phyloP scores from a whole-genome alignment of 2,113 vertebrate species.

The Oncorhynchus kisutch region DNA sequence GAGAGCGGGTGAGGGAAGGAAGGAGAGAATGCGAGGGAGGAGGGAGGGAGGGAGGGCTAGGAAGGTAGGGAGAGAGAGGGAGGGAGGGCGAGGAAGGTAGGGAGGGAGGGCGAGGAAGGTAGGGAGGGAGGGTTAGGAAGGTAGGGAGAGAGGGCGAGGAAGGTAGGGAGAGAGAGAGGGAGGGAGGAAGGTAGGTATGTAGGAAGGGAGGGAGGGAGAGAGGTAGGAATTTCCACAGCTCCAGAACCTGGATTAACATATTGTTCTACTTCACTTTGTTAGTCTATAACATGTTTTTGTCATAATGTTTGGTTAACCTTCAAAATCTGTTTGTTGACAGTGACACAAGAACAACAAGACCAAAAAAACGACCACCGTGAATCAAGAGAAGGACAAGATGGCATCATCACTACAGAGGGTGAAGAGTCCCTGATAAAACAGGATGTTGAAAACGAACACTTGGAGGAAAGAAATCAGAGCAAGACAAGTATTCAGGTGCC shows the following conservation, averaged over 20 bases:
- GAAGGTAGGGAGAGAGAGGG: too few species aligned
- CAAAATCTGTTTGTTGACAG: not conserved
- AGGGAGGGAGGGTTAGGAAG: too few species aligned
- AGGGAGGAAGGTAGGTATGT: too few species aligned
- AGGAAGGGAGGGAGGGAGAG: too few species aligned
- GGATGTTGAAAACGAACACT: constrained; percentile 26
- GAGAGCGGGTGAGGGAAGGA: constrained; percentile 42
- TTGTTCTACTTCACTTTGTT: not conserved
- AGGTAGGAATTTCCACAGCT: not conserved
- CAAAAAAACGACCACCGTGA: not conserved
- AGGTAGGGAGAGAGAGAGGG: too few species aligned
- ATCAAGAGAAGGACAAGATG: constrained; percentile 22
- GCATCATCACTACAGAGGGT: constrained; percentile 11
- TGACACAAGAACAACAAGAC: constrained; percentile 13
- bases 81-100: not conserved
- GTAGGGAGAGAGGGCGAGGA: too few species aligned
- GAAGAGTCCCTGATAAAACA: not conserved
- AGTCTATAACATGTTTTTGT: not conserved
- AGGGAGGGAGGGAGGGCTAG: not conserved
- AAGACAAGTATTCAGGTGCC: constrained; percentile 29
- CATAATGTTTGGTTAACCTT: not conserved
- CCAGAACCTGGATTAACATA: not conserved
- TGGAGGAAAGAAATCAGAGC: constrained; percentile 36
- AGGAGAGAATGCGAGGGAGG: not conserved
- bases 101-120: not conserved